Percentiles rank a stretch among this genome's conserved stretches.
Evolutionary conservation across 92 coral and sea anemone genomes (phyloP).

Genomic region (Meandrina meandrites): DNA sequence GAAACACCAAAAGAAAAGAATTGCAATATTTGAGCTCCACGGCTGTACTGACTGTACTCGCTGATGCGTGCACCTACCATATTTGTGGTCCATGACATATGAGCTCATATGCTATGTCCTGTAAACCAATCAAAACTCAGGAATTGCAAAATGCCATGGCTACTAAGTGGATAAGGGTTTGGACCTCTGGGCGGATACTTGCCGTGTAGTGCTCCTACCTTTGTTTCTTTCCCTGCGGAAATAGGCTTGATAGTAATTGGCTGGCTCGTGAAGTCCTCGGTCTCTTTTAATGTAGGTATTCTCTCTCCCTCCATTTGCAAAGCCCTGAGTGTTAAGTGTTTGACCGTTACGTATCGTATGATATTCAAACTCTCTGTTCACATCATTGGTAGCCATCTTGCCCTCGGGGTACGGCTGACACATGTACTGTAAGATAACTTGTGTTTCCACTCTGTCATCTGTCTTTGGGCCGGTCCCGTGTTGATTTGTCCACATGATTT

Average conservation of each 20-base stretch:
- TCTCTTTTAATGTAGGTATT: background rate
- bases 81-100: no score
- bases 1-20: background rate
- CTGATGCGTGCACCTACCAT: no score
- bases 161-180: no score
- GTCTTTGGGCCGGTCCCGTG: slow-evolving; percentile 50
- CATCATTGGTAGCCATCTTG: background rate
- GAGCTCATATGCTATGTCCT: no score
- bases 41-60: no score
- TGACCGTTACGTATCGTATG: slow-evolving; percentile 31
- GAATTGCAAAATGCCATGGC: no score
- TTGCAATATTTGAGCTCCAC: no score
- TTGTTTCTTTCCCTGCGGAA: slow-evolving; percentile 20
- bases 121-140: no score
- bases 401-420: slow-evolving; percentile 22
- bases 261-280: slow-evolving; percentile 24
- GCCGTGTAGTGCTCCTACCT: slow-evolving; percentile 12
- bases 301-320: background rate
- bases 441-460: slow-evolving; percentile 47
- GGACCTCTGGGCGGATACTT: no score
- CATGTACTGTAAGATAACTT: slow-evolving; percentile 57
- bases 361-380: slow-evolving; percentile 7
- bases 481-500: slow-evolving; percentile 65
- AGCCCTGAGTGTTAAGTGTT: background rate
- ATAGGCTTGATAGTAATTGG: slow-evolving; percentile 16